Base-by-base conservation (phyloP, 2,113 vertebrate species). In the Channa argus region DNA sequence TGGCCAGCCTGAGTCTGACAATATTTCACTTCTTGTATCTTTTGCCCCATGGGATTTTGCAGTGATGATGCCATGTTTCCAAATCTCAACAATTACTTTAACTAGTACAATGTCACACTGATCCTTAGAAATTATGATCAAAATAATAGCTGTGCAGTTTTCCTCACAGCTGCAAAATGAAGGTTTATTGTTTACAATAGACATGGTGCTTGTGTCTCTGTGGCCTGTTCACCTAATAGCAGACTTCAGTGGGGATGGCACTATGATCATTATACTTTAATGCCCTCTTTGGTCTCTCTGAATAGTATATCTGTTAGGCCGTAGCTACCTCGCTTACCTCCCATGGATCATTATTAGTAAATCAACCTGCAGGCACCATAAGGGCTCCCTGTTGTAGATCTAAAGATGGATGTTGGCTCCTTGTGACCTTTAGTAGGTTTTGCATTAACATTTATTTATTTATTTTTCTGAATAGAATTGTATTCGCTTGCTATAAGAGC, bases 261-360 rank as follows among this genome's bases (percentile, higher is more conserved):
- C 47, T 38, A 56, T 24, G 13, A 56, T 79, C 63, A 86, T 87
- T 89, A 84, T 85, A 86, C 73, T 82, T 73, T 73, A 80, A 88
- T 78, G 55, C 63, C 55, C 69, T 74, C 74, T 89, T 86, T 88
- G 63, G 63, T 84, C 65, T 43, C 51, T 75, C 80, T 76, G 74
- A 84, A 63, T 67, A 55, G 69, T 73, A 15, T 61, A 77, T 69
- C 56, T 69, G 75, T 69, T 77, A 72, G 77, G 34, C 63, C 70
- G 76, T 39, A 54, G 15, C 58, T 53, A 33, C 51, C 68, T 70
- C 11, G 36, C 73, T 74, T 80, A 73, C 76, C 63, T 82, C 69
- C 55, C 3, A 4, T 59, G 51, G 68, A 70, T 84, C 81, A 74
- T 78, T 85, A 60, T 52, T 15, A 64, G 58, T 89, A 85, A 86